Base-by-base conservation (phyloP, 2,888 invertebrate species). In the Limnephilus lunatus region DNA sequence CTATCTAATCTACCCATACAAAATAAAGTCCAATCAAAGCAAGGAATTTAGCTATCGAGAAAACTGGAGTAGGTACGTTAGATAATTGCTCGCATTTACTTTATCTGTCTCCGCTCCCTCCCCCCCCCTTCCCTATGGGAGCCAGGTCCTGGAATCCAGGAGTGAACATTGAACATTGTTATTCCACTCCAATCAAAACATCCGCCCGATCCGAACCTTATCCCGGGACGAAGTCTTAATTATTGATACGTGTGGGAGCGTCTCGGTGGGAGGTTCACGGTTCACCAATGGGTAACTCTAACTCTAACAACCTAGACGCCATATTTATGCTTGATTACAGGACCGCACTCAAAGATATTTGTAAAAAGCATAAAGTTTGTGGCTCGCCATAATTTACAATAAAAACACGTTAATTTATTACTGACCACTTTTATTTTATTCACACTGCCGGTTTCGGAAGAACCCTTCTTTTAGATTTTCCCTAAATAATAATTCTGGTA, bases 161-260 rank as follows among this genome's bases (percentile, higher is more conserved):
- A 85, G 44, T 39, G 85, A 39, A n/a, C n/a, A n/a, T 39, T 35
- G 32, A 85, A n/a, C n/a, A 90, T 83, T 90, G 48, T 83, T 83
- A 90, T 83, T 82, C 83, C 83, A 30, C 44, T 90, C 91, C 90
- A 89, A 91, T 91, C 91, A 90, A 91, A 86, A 90, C 89, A 92
- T 91, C 91, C 90, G 91, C 90, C 35, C 85, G 53, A 90, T 91
- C 90, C 82, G 44, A 92, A 83, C 89, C 89, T 85, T 93, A 92
- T 92, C 93, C 93, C 80, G 44, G 92, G 90, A 81, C 90, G 92
- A 93, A 93, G 93, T 93, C 93, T 93, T 93, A 93, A 93, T 93
- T 93, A 93, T 93, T 93, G 93, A 93, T 93, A 93, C 93, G 93
- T 93, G 93, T 92, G 53, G 87, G 53, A 87, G 85, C 32, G 85